Conservation (phyloP, 2,888 invertebrate species). For the Aleiodes alternator region DNA sequence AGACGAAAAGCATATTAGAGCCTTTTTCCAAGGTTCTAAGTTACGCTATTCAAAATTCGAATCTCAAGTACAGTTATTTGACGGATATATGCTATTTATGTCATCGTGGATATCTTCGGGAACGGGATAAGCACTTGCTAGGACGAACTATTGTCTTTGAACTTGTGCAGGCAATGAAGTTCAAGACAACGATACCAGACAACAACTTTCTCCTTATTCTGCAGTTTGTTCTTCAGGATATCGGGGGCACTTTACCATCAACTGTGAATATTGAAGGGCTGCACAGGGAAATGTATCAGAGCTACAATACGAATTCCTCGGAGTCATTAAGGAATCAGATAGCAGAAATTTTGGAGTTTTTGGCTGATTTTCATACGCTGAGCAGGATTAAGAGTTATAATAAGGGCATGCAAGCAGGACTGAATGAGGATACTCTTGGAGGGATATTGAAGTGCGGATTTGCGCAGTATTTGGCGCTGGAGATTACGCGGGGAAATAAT, state of each 20-base stretch:
- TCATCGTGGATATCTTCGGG: constrained; percentile 90
- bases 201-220: constrained; percentile 94
- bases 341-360: constrained; percentile 94
- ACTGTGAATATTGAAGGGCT: constrained; percentile 82
- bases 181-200: constrained; percentile 96
- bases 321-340: constrained; percentile 96
- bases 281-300: constrained; percentile 72
- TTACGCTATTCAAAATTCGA: constrained; percentile 93
- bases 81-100: constrained; percentile 94
- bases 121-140: constrained; percentile 94
- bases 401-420: constrained; percentile 83
- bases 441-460: constrained; percentile 97
- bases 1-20: constrained; percentile 92
- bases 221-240: constrained; percentile 91
- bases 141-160: constrained; percentile 95
- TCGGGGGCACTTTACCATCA: constrained; percentile 91
- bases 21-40: constrained; percentile 97
- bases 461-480: constrained; percentile 94
- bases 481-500: constrained; percentile 91
- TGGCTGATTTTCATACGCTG: constrained; percentile 96
- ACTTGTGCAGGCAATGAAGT: constrained; percentile 95
- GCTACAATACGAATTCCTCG: constrained; percentile 89
- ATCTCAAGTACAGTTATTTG: constrained; percentile 86
- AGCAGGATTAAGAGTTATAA: constrained; percentile 94
- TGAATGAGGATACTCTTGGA: constrained; percentile 97